phyloP scores from a whole-genome alignment of 2,888 invertebrate species.

The Pachymerium ferrugineum region DNA sequence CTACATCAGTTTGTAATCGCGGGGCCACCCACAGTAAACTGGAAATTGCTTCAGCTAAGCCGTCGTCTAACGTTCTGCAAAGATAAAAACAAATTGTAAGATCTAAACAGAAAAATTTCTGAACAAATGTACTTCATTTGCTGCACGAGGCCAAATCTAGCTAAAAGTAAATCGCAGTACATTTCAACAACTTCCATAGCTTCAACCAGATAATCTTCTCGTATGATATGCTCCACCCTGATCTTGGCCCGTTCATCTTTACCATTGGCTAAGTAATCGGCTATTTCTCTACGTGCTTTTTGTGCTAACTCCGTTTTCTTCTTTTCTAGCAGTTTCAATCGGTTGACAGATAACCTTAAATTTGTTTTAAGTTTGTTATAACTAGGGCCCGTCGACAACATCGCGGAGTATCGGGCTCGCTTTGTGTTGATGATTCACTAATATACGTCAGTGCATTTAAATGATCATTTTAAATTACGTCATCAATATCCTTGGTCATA shows the following conservation, averaged over 20 bases:
- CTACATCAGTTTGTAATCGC: slow-evolving; percentile 63
- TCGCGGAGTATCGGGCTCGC: too few species aligned
- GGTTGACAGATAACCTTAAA: slow-evolving; percentile 82
- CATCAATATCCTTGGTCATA: too few species aligned
- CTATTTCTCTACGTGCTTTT: slow-evolving; percentile 94
- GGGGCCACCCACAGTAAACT: slow-evolving; percentile 97
- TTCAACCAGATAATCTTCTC: slow-evolving; percentile 98
- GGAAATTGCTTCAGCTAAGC: slow-evolving; percentile 90
- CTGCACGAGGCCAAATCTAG: slow-evolving; percentile 91
- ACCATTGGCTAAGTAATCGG: slow-evolving; percentile 82
- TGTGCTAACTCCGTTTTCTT: slow-evolving; percentile 95
- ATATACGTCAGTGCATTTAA: too few species aligned
- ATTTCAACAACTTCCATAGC: slow-evolving; percentile 99
- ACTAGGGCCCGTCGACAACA: slow-evolving; percentile 89
- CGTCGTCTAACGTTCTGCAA: slow-evolving; percentile 72
- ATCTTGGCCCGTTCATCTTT: slow-evolving; percentile 78
- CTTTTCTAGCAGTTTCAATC: slow-evolving; percentile 89
- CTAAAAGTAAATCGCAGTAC: slow-evolving; percentile 95
- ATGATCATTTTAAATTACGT: too few species aligned
- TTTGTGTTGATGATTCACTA: too few species aligned
- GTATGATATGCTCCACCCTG: slow-evolving; percentile 95
- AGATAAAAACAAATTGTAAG: not conserved
- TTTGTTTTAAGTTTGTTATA: slow-evolving; percentile 95
- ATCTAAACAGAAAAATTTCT: not conserved
- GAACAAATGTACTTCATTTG: slow-evolving; percentile 75